These are phyloP conservation scores for Heterohyrax brucei DNA, from an alignment of 2,797 vertebrate genomes.

Conservation along the genomic window DNA sequence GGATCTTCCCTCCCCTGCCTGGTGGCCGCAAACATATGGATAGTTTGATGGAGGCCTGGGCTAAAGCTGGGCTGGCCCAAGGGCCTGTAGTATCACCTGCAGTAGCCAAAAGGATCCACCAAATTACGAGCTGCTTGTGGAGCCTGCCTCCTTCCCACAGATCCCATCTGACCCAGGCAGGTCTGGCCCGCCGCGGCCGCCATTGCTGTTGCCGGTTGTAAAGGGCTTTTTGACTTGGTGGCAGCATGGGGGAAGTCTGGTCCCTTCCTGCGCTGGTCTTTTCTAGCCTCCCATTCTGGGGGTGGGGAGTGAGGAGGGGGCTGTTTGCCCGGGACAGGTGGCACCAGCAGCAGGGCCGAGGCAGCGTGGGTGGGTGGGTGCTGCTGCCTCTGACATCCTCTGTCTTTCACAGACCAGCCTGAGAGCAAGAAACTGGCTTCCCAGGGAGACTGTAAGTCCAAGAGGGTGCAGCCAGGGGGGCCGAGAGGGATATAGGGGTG, in stretches of 20 bases:
- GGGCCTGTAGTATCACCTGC: neutral
- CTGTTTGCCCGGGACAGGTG: conserved; percentile 17
- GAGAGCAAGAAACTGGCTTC: conserved; percentile 97
- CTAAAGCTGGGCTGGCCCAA: no score
- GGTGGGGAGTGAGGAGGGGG: neutral
- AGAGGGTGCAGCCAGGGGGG: neutral
- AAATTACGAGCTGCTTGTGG: neutral
- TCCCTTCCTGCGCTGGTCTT: neutral
- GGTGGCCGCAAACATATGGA: neutral
- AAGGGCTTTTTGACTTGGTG: neutral
- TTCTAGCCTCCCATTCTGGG: neutral
- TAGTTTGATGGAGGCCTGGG: neutral
- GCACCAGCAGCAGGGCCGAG: conserved; percentile 43
- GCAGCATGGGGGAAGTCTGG: neutral
- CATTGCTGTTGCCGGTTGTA: neutral
- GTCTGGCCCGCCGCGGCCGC: neutral
- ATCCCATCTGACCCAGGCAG: neutral
- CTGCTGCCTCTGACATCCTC: conserved; percentile 61
- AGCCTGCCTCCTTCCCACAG: neutral
- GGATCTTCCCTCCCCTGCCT: neutral
- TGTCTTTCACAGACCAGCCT: conserved; percentile 94
- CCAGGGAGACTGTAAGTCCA: conserved; percentile 93
- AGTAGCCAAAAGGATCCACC: neutral
- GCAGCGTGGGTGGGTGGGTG: conserved; percentile 40
- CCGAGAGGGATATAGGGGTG: neutral